Base-by-base conservation (phyloP, 2,888 invertebrate genomes). In the Agonopterix alstromeriana region DNA sequence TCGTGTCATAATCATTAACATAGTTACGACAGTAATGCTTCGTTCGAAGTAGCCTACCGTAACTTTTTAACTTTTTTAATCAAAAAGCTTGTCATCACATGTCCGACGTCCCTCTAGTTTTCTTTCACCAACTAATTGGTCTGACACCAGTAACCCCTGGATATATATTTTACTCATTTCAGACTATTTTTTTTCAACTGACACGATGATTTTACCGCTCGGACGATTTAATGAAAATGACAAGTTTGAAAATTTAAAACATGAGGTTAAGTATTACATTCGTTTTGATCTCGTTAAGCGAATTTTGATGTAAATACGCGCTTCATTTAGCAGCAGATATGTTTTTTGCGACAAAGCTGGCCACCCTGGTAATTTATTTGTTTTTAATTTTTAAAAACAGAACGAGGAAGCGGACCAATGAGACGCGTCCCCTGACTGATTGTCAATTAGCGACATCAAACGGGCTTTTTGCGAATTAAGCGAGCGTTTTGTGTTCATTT, bases 381-480 rank as follows among this genome's bases (percentile, higher is more conserved):
- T 85, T 81, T 85, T 84, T 78, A 87, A 84, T 86, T 86, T 87
- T 87, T 82, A 73, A 82, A 87, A 85, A 83, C 77, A 75, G 84
- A 82, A 83, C 79, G 75, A 71, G 78, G 79, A 76, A 77, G 70
- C 76, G 66, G 70, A 70, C 83, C 87, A 87, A 86, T 87, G 87
- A 82, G 80, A 84, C 87, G 79, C 86, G 79, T 80, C 88, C 86
- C 71, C 77, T 76, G 74, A 66, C 78, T 88, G 88, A 89, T 87
- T 87, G 89, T 88, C 89, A 89, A 89, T 89, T 89, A 89, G 87
- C 75, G 78, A 89, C 87, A 87, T 88, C 89, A 89, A 89, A 88
- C 87, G 88, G 82, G 82, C 87, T 89, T 86, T 88, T 87, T 88
- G 85, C 88, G 85, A 89, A 89, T 88, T 87, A 87, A 85, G 81